Conservation (phyloP, 2,113 vertebrate genomes). For the Scomber colias region DNA sequence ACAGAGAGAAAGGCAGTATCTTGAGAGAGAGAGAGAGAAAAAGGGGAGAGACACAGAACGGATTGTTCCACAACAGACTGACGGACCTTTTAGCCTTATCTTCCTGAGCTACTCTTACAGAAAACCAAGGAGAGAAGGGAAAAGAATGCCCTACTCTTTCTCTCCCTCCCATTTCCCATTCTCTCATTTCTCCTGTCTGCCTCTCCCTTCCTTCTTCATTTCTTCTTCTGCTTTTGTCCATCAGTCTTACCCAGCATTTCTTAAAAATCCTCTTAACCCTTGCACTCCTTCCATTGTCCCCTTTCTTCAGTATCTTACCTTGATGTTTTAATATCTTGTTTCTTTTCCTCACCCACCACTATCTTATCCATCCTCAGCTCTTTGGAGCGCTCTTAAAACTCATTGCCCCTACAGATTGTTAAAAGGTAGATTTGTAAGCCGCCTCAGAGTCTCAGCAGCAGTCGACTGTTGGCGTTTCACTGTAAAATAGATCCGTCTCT, state of each 20-base stretch:
- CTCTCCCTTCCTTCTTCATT: constrained; percentile 76
- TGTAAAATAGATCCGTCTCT: constrained; percentile 53
- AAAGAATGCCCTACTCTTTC: constrained; percentile 81
- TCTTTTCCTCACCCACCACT: constrained; percentile 55
- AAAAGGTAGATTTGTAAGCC: constrained; percentile 56
- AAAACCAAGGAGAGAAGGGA: constrained; percentile 84
- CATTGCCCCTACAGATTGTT: constrained; percentile 50
- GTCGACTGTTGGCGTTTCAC: constrained; percentile 32
- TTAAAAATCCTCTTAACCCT: constrained; percentile 76
- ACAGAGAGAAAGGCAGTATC: constrained; percentile 81
- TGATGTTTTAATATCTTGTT: constrained; percentile 79
- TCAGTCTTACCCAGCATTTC: constrained; percentile 64
- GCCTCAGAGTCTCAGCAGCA: constrained; percentile 29
- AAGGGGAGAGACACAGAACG: constrained; percentile 83
- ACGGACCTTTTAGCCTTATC: constrained; percentile 89
- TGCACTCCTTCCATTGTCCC: constrained; percentile 70
- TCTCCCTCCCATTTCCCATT: constrained; percentile 81
- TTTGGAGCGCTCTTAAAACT: constrained; percentile 41
- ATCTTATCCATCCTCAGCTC: constrained; percentile 58
- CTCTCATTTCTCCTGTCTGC: constrained; percentile 82
- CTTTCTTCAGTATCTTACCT: constrained; percentile 59
- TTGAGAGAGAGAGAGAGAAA: constrained; percentile 61
- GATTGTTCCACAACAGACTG: constrained; percentile 88
- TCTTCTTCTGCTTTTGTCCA: constrained; percentile 80
- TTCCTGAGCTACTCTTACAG: constrained; percentile 87